Evolutionary conservation across 2,888 invertebrate genomes (phyloP).

Genomic region (Tenthredo distinguenda): DNA sequence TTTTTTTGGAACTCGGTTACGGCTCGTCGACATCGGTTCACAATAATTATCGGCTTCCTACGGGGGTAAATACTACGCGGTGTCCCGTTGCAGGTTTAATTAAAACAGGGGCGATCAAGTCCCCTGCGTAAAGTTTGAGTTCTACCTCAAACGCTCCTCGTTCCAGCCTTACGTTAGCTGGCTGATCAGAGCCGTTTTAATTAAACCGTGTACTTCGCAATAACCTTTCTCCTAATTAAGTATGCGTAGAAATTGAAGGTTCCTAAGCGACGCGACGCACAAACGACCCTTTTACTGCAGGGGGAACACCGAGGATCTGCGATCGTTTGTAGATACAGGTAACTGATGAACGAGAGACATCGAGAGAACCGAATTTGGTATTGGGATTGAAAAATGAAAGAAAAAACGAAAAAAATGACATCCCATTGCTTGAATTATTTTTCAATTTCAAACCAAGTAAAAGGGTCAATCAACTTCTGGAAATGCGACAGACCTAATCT

Average conservation of each 20-base stretch:
- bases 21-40: slow-evolving; percentile 15
- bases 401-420: not conserved
- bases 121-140: slow-evolving; percentile 44
- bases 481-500: not conserved
- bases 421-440: not conserved
- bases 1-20: not conserved
- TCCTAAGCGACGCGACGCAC: slow-evolving; percentile 18
- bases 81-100: slow-evolving; percentile 49
- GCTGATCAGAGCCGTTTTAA: slow-evolving; percentile 49
- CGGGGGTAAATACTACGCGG: slow-evolving; percentile 10
- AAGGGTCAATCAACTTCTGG: too few species aligned
- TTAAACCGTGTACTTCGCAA: slow-evolving; percentile 52
- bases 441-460: not conserved
- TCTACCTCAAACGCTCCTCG: slow-evolving; percentile 17
- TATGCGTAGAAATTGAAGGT: slow-evolving; percentile 47
- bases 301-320: not conserved
- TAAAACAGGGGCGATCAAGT: slow-evolving; percentile 40
- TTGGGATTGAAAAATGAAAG: not conserved
- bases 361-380: not conserved
- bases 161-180: slow-evolving; percentile 33
- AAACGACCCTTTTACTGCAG: not conserved
- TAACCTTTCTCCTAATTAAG: slow-evolving; percentile 44
- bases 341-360: slow-evolving; percentile 7
- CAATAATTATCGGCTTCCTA: slow-evolving; percentile 41
- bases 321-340: not conserved